Evolutionary conservation across 2,888 invertebrate species (phyloP).

Genomic region (Parnassius mnemosyne): DNA sequence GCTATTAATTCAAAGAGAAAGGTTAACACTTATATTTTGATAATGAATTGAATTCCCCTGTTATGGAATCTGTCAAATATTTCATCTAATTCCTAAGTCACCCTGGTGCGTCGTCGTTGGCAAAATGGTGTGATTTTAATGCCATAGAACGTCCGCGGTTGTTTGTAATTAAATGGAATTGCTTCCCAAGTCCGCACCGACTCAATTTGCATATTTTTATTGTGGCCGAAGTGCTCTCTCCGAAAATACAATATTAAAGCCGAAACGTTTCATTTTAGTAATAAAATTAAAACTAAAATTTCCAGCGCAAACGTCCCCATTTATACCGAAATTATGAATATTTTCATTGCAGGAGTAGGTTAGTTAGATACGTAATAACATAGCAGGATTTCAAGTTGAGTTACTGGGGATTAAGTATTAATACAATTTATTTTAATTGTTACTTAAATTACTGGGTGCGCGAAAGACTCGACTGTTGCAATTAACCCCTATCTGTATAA

Average conservation of each 20-base stretch:
- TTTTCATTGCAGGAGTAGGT: not conserved
- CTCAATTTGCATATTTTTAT: conserved; percentile 52
- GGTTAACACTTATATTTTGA: too few species aligned
- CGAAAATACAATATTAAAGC: conserved; percentile 31
- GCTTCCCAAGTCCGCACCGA: conserved; percentile 37
- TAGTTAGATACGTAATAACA: too few species aligned
- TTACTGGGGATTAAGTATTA: too few species aligned
- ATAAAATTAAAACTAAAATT: conserved; percentile 22
- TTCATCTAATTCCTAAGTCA: too few species aligned
- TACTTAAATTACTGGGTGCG: too few species aligned
- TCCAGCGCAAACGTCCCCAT: not conserved
- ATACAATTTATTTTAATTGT: too few species aligned
- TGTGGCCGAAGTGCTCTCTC: conserved; percentile 31
- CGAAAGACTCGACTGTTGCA: too few species aligned
- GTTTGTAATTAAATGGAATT: conserved; percentile 51
- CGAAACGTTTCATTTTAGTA: conserved; percentile 22
- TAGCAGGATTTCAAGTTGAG: too few species aligned
- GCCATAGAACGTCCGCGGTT: conserved; percentile 36
- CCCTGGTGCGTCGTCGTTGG: conserved; percentile 37
- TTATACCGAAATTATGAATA: conserved; percentile 1
- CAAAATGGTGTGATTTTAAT: conserved; percentile 50
- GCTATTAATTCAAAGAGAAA: too few species aligned
- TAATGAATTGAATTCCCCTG: too few species aligned
- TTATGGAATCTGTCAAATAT: too few species aligned
- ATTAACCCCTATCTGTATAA: too few species aligned